Conservation (phyloP, 2,888 invertebrate species). For the Acanthosepion lycidas region DNA sequence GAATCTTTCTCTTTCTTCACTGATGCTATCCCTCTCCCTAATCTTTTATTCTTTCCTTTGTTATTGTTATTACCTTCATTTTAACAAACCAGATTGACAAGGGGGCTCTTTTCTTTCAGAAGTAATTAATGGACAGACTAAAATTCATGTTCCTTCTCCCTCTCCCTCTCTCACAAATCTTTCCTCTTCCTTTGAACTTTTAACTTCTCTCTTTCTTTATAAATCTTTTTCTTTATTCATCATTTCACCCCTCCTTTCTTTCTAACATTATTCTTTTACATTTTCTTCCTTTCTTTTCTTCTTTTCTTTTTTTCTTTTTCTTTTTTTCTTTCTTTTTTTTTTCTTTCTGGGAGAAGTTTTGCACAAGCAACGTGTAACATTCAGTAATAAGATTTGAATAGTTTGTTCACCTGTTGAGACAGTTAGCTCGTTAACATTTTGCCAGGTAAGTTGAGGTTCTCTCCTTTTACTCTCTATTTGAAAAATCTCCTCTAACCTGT, state of each 20-base stretch:
- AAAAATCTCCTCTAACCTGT: neutral
- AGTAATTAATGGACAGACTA: neutral
- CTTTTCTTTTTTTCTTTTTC: neutral
- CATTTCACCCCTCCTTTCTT: neutral
- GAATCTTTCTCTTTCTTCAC: constrained; percentile 51
- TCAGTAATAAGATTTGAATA: constrained; percentile 35
- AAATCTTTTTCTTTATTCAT: neutral
- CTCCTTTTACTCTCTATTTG: neutral
- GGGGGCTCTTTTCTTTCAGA: neutral
- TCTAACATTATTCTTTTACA: neutral
- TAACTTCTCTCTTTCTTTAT: neutral
- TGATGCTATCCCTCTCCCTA: constrained; percentile 50
- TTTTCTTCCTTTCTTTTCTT: neutral
- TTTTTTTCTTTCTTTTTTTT: neutral
- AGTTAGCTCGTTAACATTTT: neutral
- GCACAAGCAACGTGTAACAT: constrained; percentile 50
- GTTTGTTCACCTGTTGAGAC: neutral
- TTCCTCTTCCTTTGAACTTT: too few relatives aligned
- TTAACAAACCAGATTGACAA: constrained; percentile 49
- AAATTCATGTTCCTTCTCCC: neutral
- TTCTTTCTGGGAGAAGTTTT: constrained; percentile 48
- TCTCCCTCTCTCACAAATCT: neutral
- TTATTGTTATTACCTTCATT: neutral
- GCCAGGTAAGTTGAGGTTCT: neutral
- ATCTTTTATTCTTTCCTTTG: constrained; percentile 45